phyloP scores from a whole-genome alignment of 2,888 invertebrate genomes.

The Scaeva pyrastri region DNA sequence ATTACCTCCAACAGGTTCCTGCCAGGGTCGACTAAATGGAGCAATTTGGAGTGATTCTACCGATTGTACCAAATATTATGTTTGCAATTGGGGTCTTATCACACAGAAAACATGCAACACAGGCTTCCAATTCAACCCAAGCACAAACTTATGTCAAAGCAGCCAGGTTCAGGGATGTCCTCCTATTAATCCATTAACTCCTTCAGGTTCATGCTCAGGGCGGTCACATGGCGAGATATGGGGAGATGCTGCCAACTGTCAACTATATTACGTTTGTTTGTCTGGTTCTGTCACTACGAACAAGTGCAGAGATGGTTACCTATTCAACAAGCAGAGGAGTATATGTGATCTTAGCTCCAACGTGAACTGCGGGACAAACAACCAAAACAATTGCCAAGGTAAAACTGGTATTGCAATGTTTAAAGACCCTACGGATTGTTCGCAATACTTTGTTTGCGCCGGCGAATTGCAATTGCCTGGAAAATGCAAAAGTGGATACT shows the following conservation, averaged over 20 bases:
- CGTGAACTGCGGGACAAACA: not conserved
- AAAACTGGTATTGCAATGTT: not conserved
- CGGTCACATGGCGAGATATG: not conserved
- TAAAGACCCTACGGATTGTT: conserved; percentile 5
- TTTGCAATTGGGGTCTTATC: not conserved
- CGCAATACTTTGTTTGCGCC: not conserved
- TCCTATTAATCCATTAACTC: not conserved
- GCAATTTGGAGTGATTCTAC: not conserved
- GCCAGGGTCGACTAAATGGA: not conserved
- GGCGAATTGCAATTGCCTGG: not conserved
- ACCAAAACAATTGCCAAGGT: not conserved
- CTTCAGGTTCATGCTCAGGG: not conserved
- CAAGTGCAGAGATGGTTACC: not conserved
- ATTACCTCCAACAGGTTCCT: not conserved
- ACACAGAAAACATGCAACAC: not conserved
- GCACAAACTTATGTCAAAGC: not conserved
- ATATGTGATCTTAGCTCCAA: not conserved
- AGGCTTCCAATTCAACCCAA: not conserved
- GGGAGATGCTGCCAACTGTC: not conserved
- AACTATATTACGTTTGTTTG: not conserved
- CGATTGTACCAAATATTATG: not conserved
- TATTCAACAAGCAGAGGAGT: not conserved
- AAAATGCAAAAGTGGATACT: not conserved
- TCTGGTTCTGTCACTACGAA: not conserved
- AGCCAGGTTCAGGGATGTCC: not conserved